A percentile compares a stretch with the other conserved stretches of the same genome.
These are phyloP conservation scores for Odontamblyopus rebecca DNA, from an alignment of 2,797 vertebrate species.

Conservation along the genomic window DNA sequence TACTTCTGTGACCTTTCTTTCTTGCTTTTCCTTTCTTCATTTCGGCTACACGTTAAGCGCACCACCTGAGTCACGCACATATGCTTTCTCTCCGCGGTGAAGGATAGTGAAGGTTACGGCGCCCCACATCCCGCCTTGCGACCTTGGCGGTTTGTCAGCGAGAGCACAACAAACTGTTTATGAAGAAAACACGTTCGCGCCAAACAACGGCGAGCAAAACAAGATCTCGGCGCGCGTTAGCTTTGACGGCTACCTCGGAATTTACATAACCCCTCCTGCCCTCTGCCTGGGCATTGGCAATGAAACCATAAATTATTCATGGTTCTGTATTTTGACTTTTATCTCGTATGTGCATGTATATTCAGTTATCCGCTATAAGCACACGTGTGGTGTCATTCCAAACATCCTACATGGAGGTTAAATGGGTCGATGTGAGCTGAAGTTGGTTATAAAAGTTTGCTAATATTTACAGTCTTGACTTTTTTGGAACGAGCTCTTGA, in stretches of 20 bases:
- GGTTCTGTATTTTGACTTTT: conserved; percentile 3
- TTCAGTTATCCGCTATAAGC: not conserved
- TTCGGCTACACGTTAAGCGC: not conserved
- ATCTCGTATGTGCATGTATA: conserved; percentile 10
- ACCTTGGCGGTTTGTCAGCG: conserved; percentile 38
- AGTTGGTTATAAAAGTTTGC: not conserved
- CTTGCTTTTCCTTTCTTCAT: not conserved
- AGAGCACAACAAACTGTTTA: conserved; percentile 35
- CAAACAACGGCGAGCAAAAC: conserved; percentile 24
- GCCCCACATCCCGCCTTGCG: conserved; percentile 38
- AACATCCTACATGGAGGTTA: conserved; percentile 34
- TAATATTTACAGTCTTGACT: not conserved
- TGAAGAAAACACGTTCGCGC: conserved; percentile 16
- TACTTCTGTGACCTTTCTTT: conserved; percentile 14
- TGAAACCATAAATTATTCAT: conserved; percentile 59
- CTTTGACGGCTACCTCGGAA: conserved; percentile 23
- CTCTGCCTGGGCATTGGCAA: conserved; percentile 14
- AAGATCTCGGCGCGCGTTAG: conserved; percentile 11
- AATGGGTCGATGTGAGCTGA: conserved; percentile 27
- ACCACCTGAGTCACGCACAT: not conserved
- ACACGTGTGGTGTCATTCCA: conserved; percentile 3
- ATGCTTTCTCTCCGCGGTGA: conserved; percentile 5
- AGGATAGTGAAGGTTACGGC: conserved; percentile 31
- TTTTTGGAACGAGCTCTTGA: too few relatives aligned
- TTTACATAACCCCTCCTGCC: conserved; percentile 30